Evolutionary conservation across 2,797 vertebrate species (phyloP), one percentile per base, ranked within the genome.

Genomic region (Cheirogaleus major): DNA sequence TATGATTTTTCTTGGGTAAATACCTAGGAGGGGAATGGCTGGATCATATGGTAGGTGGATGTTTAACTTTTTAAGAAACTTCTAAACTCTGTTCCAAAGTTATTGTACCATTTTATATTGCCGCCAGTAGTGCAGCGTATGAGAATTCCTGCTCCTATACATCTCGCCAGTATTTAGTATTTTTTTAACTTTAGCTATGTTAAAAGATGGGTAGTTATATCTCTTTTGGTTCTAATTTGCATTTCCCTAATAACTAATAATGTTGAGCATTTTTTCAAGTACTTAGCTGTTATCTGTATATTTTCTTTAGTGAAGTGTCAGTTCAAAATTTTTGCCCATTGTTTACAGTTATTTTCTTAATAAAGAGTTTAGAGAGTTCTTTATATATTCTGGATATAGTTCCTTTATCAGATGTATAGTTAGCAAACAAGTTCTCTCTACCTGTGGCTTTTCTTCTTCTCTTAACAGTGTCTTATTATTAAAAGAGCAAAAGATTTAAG

Each of bases 51-150:
- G 57, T 87, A 91, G 30, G 17, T 83, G 18, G 48, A 57, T 35
- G 22, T 59, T 81, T 90, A 87, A 50, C 43, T 82, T 90, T 86
- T 70, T 17, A 73, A 79, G 48, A 83, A 73, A 78, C 30, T 87
- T 12, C 18, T 35, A 57, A 67, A 43, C 20, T 35, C 11, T 67
- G 81, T 92, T 83, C 65, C 48, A 88, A 76, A 85, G 43, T 59
- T 89, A 4, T 75, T 89, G 4, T 75, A 50, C n/a, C 86, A 95
- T 69, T 96, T 86, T 76, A 67, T 55, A 93, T 91, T 89, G 20
- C 65, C 13, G 85, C 30, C 22, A 43, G 23, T 32, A 84, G 23
- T 57, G 57, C 4, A 94, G 12, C 6, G 25, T 57, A 79, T 67
- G 11, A 93, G 63, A 96, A 95, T 59, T 86, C 52, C 23, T 84